Conservation (phyloP, 2,888 invertebrate genomes). For the Myopa testacea region DNA sequence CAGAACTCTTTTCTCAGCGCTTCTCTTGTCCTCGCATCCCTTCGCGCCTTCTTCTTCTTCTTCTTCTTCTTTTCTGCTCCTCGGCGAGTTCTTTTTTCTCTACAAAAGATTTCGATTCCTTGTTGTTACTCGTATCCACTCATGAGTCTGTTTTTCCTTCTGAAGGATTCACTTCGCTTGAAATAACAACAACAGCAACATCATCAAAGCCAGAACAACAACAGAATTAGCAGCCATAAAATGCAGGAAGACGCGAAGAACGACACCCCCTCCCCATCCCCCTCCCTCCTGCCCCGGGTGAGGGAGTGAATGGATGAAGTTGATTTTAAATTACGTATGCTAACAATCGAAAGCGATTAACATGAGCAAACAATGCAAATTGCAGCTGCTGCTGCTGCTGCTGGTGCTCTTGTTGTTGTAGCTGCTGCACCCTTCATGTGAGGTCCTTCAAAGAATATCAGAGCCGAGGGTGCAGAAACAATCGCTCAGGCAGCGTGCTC, state of each 20-base stretch:
- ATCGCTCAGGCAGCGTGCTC: too few species aligned
- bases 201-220: not conserved
- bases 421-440: not conserved
- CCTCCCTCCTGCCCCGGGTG: not conserved
- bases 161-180: not conserved
- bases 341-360: slow-evolving; percentile 41
- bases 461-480: not conserved
- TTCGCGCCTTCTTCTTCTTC: too few species aligned
- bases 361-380: slow-evolving; percentile 39
- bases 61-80: too few species aligned
- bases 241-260: not conserved
- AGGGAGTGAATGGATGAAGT: not conserved
- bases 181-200: not conserved
- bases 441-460: too few species aligned
- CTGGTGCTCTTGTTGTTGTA: slow-evolving; percentile 4
- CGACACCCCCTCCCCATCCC: too few species aligned
- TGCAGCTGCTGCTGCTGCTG: slow-evolving; percentile 32
- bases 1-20: too few species aligned
- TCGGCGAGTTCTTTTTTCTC: too few species aligned
- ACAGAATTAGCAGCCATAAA: not conserved
- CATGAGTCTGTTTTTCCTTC: too few species aligned
- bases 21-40: too few species aligned
- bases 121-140: too few species aligned
- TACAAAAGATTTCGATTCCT: too few species aligned
- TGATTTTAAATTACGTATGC: slow-evolving; percentile 36